phyloP scores from a whole-genome alignment of 2,888 invertebrate species.

The Amblyteles armatorius region DNA sequence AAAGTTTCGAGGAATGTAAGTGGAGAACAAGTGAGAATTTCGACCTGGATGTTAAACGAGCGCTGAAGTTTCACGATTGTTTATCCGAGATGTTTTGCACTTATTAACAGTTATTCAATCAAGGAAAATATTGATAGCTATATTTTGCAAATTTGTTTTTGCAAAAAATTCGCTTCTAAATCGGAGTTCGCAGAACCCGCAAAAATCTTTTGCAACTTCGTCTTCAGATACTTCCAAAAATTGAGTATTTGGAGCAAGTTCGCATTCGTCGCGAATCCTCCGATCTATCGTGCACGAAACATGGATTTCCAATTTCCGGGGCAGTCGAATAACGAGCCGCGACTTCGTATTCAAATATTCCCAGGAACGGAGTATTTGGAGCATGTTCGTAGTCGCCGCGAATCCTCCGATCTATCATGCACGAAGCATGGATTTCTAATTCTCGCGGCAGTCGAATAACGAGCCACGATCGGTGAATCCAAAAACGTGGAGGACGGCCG shows the following conservation, averaged over 20 bases:
- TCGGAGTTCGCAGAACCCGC: constrained; percentile 37
- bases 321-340: constrained; percentile 31
- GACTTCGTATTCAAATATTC: constrained; percentile 44
- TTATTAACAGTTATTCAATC: too few relatives aligned
- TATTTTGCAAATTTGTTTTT: too few relatives aligned
- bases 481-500: neutral
- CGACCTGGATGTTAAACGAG: constrained; percentile 9
- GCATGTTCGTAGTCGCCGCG: neutral
- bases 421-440: constrained; percentile 46
- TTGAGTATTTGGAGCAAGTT: constrained; percentile 44
- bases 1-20: constrained; percentile 52
- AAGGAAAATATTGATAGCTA: too few relatives aligned
- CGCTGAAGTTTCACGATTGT: neutral
- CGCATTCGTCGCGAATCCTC: neutral
- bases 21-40: constrained; percentile 47
- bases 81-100: neutral
- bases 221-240: constrained; percentile 47
- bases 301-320: constrained; percentile 45
- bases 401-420: constrained; percentile 14
- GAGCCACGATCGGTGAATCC: neutral
- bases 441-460: constrained; percentile 33
- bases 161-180: too few relatives aligned
- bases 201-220: constrained; percentile 9
- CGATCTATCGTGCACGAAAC: constrained; percentile 30
- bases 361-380: constrained; percentile 51